phyloP scores from a whole-genome alignment of 2,888 invertebrate genomes.

The Panzeria rudis region DNA sequence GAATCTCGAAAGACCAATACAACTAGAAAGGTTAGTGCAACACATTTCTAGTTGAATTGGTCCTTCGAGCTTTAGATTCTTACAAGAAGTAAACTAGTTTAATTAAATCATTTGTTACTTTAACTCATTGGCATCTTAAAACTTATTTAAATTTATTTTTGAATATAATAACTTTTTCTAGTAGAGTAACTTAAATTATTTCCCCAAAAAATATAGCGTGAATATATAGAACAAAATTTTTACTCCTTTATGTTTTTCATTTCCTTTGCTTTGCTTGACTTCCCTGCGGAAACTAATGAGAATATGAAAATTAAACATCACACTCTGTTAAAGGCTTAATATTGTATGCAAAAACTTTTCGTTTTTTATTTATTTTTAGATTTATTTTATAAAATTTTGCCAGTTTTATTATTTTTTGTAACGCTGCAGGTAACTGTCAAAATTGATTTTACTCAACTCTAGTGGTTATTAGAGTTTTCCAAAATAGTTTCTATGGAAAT shows the following conservation, averaged over 20 bases:
- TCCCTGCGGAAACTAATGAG: conserved; percentile 52
- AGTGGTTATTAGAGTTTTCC: conserved; percentile 67
- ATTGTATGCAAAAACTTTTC: conserved; percentile 55
- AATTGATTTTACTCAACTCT: conserved; percentile 81
- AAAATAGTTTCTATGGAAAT: conserved; percentile 67
- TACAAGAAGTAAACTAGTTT: too few relatives aligned
- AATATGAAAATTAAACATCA: conserved; percentile 65
- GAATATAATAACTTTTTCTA: too few relatives aligned
- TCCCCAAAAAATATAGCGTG: conserved; percentile 13
- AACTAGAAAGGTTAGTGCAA: too few relatives aligned
- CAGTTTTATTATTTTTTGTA: conserved; percentile 50
- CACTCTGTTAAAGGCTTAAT: conserved; percentile 66
- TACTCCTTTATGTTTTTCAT: conserved; percentile 12
- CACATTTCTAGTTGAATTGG: too few relatives aligned
- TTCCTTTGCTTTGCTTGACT: conserved; percentile 13
- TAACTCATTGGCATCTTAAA: too few relatives aligned
- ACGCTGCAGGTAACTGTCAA: conserved; percentile 82
- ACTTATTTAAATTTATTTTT: too few relatives aligned
- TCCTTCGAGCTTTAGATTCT: too few relatives aligned
- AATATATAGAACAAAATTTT: conserved; percentile 1
- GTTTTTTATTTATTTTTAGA: conserved; percentile 8
- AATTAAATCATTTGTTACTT: too few relatives aligned
- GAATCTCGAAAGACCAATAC: not conserved
- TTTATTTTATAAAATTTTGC: conserved; percentile 39
- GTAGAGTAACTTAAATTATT: not conserved